These are phyloP conservation scores for Spodoptera littoralis DNA, from an alignment of 2,888 invertebrate species.

Conservation along the genomic window DNA sequence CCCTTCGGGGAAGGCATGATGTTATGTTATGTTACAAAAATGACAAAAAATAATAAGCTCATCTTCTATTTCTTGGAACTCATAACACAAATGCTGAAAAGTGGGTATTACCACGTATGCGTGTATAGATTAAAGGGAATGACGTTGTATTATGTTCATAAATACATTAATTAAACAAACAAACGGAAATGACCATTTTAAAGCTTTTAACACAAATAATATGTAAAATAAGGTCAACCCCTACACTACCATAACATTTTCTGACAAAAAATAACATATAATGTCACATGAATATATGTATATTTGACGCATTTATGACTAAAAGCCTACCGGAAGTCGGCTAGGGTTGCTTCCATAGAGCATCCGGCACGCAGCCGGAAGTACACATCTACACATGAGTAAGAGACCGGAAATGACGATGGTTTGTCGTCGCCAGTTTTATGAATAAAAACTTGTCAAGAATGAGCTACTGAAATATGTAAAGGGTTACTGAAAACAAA, in stretches of 20 bases:
- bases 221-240: slow-evolving; percentile 12
- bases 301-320: slow-evolving; percentile 54
- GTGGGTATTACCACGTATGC: no score
- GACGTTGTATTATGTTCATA: neutral
- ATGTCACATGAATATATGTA: slow-evolving; percentile 30
- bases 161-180: neutral
- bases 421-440: slow-evolving; percentile 55
- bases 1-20: no score
- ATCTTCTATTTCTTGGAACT: no score
- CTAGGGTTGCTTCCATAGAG: slow-evolving; percentile 63
- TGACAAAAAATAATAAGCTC: no score
- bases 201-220: neutral
- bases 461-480: slow-evolving; percentile 2
- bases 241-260: slow-evolving; percentile 7
- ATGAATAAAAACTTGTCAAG: slow-evolving; percentile 50
- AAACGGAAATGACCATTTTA: slow-evolving; percentile 12
- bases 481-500: neutral
- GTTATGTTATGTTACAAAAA: no score
- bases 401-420: slow-evolving; percentile 54
- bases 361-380: slow-evolving; percentile 61
- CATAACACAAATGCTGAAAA: no score
- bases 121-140: no score
- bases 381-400: slow-evolving; percentile 57
- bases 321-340: slow-evolving; percentile 62
- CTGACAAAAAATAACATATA: slow-evolving; percentile 30